Base-by-base conservation (phyloP, 2,113 vertebrate genomes). In the Astatoreochromis straeleni region DNA sequence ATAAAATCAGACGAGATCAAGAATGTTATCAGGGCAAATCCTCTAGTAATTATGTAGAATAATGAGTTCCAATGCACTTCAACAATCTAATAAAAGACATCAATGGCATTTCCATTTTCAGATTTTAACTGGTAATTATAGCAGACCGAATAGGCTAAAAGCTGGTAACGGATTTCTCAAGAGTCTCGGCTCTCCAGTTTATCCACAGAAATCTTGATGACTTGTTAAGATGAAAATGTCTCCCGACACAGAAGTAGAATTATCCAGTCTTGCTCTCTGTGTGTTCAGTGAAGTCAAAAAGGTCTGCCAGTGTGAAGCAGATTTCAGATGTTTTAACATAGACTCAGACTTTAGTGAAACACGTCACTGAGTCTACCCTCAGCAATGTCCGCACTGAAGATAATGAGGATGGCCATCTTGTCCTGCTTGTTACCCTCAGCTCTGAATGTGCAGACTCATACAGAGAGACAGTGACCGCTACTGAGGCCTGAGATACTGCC, bases 391-490 rank as follows among this genome's bases (percentile, higher is more conserved):
- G 10, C 57, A 85, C 82, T 81, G 70, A 29, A 75, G 70, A 70
- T 89, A 91, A 94, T 88, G 82, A 88, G 92, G 65, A 57, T 7
- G 55, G 19, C 49, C 80, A 26, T 78, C 85, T 82, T 19, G 35
- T 83, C 79, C 31, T 31, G 81, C 91, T 93, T 86, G 92, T 93
- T 93, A 93, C 82, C 58, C 3, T 3, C 12, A 5, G 88, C 68
- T 80, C 49, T 63, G 65, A 85, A 82, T 73, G 57, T 47, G 49
- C 63, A 70, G 82, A 88, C 85, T 92, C 87, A 33, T n/a, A 78
- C 17, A 45, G 82, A 51, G 55, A 84, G 75, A 81, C 45, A 24
- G 35, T 70, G 83, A 82, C 26, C 0, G 2, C 53, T 80, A 10
- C 53, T 84, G 60, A 83, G 82, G 51, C 53, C 31, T 1, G 45